Evolutionary conservation across 2,113 vertebrate species (phyloP), one percentile per base, ranked within the genome.

Genomic region (Campylorhamphus procurvoides): DNA sequence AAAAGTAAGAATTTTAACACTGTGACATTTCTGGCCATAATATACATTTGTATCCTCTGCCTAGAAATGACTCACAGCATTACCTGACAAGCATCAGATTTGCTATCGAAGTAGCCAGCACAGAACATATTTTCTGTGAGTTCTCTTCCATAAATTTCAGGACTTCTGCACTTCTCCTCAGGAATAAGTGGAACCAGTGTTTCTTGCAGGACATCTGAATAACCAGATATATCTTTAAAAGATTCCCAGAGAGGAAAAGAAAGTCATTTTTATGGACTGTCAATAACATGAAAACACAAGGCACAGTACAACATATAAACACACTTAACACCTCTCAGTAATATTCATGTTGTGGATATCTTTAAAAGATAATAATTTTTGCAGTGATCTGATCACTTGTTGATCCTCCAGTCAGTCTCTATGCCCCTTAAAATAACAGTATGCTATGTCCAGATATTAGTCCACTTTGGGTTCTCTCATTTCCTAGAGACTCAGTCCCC

Each of bases 81-180:
- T 96, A 99, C 99, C 99, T 99, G 99, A 90, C 99, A 99, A 44
- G 99, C 99, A 5, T 99, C 99, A 1, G 96, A 96, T 71, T 97
- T 98, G 93, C 97, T 97, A 46, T 98, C 97, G 0, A 98, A 95
- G 85, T 98, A 98, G 56, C 99, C 99, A 0, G 99, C 99, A 22
- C 99, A 99, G 40, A 99, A 95, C 99, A 99, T 99, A 95, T 98
- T 98, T 49, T 97, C 78, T 12, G 97, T 99, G 74, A 99, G 86
- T 49, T 99, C 98, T 8, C 89, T 96, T 18, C 99, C 99, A 5
- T 99, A 99, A 50, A 99, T 97, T 18, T 99, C 98, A 1, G 98
- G 98, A 50, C 98, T 98, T 91, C 95, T 98, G 78, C 99, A 99
- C 42, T 94, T 92, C 28, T 97, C 97, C 5, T 98, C 98, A 1